Evolutionary conservation across 2,797 vertebrate species (phyloP).

Genomic region (Rhabdophis nuchalis): DNA sequence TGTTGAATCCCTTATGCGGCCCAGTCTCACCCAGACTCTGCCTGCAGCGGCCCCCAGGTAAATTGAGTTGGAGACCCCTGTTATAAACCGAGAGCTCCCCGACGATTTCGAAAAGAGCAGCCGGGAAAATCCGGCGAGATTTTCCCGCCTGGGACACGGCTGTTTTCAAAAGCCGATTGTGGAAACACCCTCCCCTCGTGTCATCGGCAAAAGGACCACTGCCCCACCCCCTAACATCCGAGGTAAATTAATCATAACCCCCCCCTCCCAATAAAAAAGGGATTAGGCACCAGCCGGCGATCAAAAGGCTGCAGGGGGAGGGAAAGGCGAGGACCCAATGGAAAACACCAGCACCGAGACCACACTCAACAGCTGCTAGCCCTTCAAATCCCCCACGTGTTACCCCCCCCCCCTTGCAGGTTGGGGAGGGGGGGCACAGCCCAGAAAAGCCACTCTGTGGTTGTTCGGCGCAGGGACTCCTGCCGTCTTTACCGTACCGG

Average conservation of each 20-base stretch:
- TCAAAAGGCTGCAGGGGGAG: neutral
- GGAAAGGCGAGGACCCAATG: neutral
- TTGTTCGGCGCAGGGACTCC: neutral
- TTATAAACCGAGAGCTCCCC: no score
- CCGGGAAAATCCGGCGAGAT: neutral
- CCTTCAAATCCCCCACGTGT: slow-evolving; percentile 20
- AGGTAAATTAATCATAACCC: neutral
- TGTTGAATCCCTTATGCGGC: no score
- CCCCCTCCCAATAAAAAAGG: neutral
- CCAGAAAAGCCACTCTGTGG: neutral
- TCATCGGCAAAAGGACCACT: no score
- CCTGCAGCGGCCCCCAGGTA: no score
- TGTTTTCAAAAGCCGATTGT: neutral
- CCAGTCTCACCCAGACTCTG: no score
- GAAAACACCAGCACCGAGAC: neutral
- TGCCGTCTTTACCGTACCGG: neutral
- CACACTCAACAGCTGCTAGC: slow-evolving; percentile 22
- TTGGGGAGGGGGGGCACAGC: neutral
- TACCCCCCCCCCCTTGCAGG: neutral
- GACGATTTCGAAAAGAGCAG: neutral
- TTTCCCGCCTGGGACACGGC: neutral
- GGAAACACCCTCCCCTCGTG: rapidly evolving
- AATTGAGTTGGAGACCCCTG: no score
- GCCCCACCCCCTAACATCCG: no score
- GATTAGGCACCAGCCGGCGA: neutral